These are phyloP conservation scores for Actinia tenebrosa DNA, from an alignment of 64 coral and sea anemone genomes.

Conservation along the genomic window DNA sequence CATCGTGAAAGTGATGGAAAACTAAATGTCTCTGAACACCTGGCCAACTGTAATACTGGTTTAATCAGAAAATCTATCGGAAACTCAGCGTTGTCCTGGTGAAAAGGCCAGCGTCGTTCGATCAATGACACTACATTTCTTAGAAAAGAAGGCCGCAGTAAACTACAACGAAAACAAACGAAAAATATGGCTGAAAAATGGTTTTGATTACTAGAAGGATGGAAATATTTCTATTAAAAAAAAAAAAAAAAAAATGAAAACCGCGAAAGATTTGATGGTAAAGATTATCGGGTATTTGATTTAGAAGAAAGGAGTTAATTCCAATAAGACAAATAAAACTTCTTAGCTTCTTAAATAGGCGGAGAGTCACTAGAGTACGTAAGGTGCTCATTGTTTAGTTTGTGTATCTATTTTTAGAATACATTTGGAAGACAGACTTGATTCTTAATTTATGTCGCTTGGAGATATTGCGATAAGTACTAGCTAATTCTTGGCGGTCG, in stretches of 20 bases:
- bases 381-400: not conserved
- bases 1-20: not conserved
- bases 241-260: not conserved
- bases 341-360: not conserved
- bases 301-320: too few species aligned
- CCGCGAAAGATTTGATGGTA: too few species aligned
- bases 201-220: not conserved
- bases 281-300: not conserved
- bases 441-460: not conserved
- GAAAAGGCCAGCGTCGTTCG: not conserved
- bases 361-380: not conserved
- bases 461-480: constrained; percentile 2
- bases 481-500: not conserved
- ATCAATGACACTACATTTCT: not conserved
- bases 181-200: not conserved
- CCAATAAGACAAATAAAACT: not conserved
- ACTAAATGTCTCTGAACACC: not conserved
- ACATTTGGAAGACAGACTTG: not conserved
- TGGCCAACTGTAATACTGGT: constrained; percentile 2
- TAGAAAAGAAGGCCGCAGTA: not conserved
- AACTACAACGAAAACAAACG: not conserved
- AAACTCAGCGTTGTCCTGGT: constrained; percentile 1
- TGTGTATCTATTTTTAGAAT: not conserved
- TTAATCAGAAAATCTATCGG: constrained; percentile 20
- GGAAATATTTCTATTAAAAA: not conserved